Percentiles rank a stretch among this genome's conserved stretches.
These are phyloP conservation scores for Acanthochromis polyacanthus DNA, from an alignment of 2,113 vertebrate genomes.

Conservation along the genomic window DNA sequence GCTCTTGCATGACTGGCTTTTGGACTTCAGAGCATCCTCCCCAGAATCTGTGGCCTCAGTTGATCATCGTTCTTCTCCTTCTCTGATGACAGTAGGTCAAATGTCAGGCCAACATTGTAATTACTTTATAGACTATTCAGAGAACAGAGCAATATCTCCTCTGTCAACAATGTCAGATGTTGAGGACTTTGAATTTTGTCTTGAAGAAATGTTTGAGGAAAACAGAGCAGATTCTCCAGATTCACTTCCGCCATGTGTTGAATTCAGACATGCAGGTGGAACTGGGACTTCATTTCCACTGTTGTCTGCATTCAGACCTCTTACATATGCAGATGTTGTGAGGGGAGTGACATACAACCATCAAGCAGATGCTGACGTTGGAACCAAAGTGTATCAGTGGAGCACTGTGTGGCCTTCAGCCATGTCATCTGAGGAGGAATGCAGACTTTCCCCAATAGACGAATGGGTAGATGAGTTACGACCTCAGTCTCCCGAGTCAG, in stretches of 20 bases:
- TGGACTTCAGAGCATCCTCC: slow-evolving; percentile 16
- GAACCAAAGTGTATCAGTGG: neutral
- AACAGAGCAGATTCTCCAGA: slow-evolving; percentile 21
- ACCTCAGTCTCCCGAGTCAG: neutral
- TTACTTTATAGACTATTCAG: slow-evolving; percentile 15
- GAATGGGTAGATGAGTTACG: neutral
- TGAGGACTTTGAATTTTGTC: neutral
- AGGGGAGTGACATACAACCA: neutral
- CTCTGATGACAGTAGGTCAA: neutral
- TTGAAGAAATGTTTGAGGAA: neutral
- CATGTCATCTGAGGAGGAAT: neutral
- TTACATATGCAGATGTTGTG: slow-evolving; percentile 47
- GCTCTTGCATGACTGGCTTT: slow-evolving; percentile 2
- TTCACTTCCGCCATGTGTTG: too few species aligned
- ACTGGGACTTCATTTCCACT: too few species aligned
- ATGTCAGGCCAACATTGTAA: neutral
- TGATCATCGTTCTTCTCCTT: neutral
- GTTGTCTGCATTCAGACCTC: neutral
- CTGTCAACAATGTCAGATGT: slow-evolving; percentile 20
- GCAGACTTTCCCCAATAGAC: neutral
- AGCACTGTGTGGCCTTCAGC: neutral
- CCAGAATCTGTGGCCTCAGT: slow-evolving; percentile 21
- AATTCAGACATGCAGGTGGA: too few species aligned
- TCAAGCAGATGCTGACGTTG: fast-evolving
- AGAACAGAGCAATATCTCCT: slow-evolving; percentile 11